Conservation (phyloP, 2,113 vertebrate genomes). For the Anguilla rostrata region DNA sequence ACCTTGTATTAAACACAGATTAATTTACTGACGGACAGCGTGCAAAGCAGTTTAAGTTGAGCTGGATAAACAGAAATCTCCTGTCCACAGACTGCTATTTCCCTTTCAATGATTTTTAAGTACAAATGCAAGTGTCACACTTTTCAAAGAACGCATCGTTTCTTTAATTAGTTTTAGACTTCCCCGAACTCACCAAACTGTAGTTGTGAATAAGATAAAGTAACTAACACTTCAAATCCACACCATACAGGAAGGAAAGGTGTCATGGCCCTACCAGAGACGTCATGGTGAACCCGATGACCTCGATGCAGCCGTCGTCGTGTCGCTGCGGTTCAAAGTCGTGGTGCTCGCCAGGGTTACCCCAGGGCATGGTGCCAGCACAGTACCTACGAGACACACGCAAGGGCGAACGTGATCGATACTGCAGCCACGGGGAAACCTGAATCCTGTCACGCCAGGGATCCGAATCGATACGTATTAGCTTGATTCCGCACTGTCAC, state of each 20-base stretch:
- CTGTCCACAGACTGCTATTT: too few species aligned
- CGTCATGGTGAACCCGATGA: slow-evolving; percentile 93
- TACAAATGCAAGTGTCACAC: neutral
- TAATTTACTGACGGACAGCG: too few species aligned
- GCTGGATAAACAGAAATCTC: too few species aligned
- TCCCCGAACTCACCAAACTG: neutral
- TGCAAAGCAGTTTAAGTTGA: too few species aligned
- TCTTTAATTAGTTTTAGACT: neutral
- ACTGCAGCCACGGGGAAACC: neutral
- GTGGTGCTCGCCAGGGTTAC: slow-evolving; percentile 88
- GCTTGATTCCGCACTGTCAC: neutral
- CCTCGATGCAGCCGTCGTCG: slow-evolving; percentile 90
- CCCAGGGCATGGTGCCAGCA: slow-evolving; percentile 93
- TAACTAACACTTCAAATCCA: neutral
- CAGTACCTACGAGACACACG: slow-evolving; percentile 75
- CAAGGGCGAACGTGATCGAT: neutral
- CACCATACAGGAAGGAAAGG: neutral
- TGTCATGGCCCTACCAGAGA: slow-evolving; percentile 76
- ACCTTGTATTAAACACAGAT: too few species aligned
- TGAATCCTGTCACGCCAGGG: neutral
- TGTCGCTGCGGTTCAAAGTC: slow-evolving; percentile 93
- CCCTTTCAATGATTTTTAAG: too few species aligned
- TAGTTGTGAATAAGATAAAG: neutral
- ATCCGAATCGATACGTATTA: neutral
- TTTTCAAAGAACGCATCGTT: neutral